Evolutionary conservation across 2,888 invertebrate genomes (phyloP), one percentile per base, ranked within the genome.

Genomic region (Ophraella communa): DNA sequence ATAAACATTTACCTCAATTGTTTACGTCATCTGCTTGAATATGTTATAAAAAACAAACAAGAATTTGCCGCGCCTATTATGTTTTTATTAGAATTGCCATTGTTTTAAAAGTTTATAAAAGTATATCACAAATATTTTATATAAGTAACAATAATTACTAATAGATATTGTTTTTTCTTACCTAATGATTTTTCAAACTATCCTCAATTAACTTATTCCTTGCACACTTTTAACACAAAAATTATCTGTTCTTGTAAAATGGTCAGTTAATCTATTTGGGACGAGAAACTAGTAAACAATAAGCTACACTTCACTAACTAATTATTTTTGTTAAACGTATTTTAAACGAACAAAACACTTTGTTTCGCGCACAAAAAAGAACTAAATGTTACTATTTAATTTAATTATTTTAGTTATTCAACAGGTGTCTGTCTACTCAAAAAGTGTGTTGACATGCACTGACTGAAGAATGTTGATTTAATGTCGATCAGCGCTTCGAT

Each of bases 21-120:
- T 59, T 59, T 51, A 59, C 59, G 59, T 59, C 59, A 59, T 59
- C 59, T 59, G 27, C 59, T 51, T 51, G 42, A 14, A 14, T 17
- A 17, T 47, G 8, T 59, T 59, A 42, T 51, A 59, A 59, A 59
- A 59, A 65, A 62, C 57, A 65, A 65, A 62, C 57, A 61, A 65
- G 61, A 62, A 65, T 57, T 65, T 62, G 65, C 65, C 65, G 65
- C 65, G 61, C 61, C 65, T 60, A 51, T 51, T 61, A 33, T 47
- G 60, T 33, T 64, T 53, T 59, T 55, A 55, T 39, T 55, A 51
- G 33, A 52, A 45, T 56, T 45, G 17, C 39, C 42, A 59, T 59
- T 59, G n/a, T 24, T 59, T 24, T 59, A 27, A 24, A 14, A 51
- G 4, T 51, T 27, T 8, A 23, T 23, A 51, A 27, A 14, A 17